Base-by-base conservation (phyloP, 2,888 invertebrate genomes). In the Agonum fuliginosum region DNA sequence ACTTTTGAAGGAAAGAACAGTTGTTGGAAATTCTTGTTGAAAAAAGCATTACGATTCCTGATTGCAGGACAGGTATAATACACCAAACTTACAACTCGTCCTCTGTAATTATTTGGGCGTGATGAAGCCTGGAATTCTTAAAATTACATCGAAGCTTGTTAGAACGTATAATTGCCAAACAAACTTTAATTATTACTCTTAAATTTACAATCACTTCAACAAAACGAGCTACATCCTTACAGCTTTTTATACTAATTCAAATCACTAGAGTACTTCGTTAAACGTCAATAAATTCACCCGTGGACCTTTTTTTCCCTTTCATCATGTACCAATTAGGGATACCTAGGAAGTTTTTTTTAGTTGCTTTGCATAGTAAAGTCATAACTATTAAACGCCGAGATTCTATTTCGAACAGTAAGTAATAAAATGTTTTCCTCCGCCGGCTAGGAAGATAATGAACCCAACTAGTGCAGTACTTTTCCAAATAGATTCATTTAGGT, bases 41-140 rank as follows among this genome's bases (percentile, higher is more conserved):
- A 67, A 67, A 41, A 69, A 69, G 27, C 69, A 43, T 43, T 43
- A 69, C 69, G 69, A 43, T 69, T 24, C 41, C 46, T 20, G 43
- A 69, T 69, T 69, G 24, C 69, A 67, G 69, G 27, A 69, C 69
- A 69, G 69, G 69, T 69, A 69, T 41, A 67, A 65, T 67, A 43
- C 22, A 41, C 24, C 46, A 24, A 67, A 41, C 37, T 67, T 41
- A n/a, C 41, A 41, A 41, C 24, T 62, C 30, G 58, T 34, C 58
- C 58, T 48, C 48, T 51, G 51, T 71, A 71, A 71, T 71, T 71
- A 71, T 71, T 51, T 71, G 71, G 71, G 71, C 71, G 71, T 62
- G 58, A 62, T 30, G 46, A 51, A 17, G 51, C 48, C 27, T 27
- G 48, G 51, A 71, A 48, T 71, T 71, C 46, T 71, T 71, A 51